These are phyloP conservation scores for Pontoporia blainvillei DNA, from an alignment of 2,113 vertebrate species.

Conservation along the genomic window DNA sequence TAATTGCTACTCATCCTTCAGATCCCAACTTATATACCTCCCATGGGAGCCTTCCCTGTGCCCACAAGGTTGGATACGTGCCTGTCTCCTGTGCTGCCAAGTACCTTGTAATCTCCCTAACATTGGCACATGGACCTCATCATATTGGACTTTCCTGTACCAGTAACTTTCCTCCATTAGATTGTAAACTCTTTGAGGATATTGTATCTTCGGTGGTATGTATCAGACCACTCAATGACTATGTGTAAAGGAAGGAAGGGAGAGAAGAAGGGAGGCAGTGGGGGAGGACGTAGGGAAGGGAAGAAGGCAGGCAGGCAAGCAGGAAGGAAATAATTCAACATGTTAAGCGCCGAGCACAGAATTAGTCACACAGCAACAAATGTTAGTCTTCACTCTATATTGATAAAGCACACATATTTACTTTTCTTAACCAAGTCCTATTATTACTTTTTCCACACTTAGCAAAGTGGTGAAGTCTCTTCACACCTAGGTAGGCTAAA, in stretches of 20 bases:
- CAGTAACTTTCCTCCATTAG: not conserved
- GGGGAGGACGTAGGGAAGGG: not conserved
- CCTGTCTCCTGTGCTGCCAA: fast-evolving
- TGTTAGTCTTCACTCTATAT: not conserved
- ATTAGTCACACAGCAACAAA: not conserved
- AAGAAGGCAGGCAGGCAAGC: too few relatives aligned
- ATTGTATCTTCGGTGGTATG: not conserved
- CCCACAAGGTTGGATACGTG: not conserved
- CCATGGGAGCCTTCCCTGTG: not conserved
- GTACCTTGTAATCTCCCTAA: not conserved
- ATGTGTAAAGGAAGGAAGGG: not conserved
- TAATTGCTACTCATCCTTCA: not conserved
- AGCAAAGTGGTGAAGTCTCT: not conserved
- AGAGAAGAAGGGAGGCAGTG: not conserved
- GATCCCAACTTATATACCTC: not conserved
- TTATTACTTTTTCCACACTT: not conserved
- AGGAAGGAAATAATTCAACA: not conserved
- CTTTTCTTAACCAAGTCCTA: not conserved
- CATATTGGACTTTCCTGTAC: not conserved
- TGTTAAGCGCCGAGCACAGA: not conserved
- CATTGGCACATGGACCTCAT: not conserved
- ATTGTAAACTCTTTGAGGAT: not conserved
- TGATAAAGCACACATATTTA: not conserved
- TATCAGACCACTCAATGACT: not conserved
- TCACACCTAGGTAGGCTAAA: not conserved